phyloP scores from a whole-genome alignment of 2,797 vertebrate species.

The Propithecus deckenii region DNA sequence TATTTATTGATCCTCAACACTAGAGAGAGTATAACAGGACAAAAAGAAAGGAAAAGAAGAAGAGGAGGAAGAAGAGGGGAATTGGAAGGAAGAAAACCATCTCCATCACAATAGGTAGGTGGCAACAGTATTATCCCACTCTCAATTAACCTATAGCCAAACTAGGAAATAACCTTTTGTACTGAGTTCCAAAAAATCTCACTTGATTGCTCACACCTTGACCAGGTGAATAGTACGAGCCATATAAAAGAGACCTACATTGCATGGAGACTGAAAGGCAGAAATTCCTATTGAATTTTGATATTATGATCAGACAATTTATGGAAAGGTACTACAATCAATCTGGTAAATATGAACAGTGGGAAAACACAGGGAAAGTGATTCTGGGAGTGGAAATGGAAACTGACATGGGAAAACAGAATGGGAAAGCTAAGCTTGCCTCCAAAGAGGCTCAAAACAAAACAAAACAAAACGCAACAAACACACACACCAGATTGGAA shows the following conservation, averaged over 20 bases:
- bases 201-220: neutral
- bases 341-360: neutral
- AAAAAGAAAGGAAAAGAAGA: neutral
- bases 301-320: neutral
- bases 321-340: neutral
- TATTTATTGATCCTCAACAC: neutral
- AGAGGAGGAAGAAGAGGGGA: neutral
- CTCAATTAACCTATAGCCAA: neutral
- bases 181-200: neutral
- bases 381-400: neutral
- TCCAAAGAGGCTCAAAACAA: neutral
- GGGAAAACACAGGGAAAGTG: neutral
- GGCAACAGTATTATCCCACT: neutral
- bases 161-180: neutral
- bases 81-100: fast-evolving
- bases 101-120: neutral
- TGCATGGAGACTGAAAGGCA: neutral
- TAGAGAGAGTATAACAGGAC: neutral
- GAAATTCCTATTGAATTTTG: neutral
- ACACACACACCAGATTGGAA: neutral
- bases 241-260: neutral
- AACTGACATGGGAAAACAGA: neutral
- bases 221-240: neutral
- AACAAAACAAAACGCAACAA: neutral
- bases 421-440: neutral